Evolutionary conservation across 2,113 vertebrate genomes (phyloP).

Genomic region (Strix aluco): DNA sequence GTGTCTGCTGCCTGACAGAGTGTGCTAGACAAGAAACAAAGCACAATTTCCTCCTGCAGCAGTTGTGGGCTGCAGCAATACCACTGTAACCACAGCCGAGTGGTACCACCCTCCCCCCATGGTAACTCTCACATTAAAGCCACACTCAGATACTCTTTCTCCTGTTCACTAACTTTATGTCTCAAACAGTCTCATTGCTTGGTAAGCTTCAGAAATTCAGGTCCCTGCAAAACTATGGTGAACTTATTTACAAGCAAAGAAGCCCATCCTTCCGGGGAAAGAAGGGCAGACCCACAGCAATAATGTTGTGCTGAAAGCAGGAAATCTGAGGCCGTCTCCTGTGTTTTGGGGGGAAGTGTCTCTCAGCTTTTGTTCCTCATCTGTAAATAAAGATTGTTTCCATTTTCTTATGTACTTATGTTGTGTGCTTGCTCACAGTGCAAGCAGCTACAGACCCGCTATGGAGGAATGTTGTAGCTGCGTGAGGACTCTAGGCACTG

Average conservation of each 20-base stretch:
- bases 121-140: not conserved
- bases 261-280: not conserved
- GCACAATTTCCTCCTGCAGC: not conserved
- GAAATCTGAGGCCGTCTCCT: not conserved
- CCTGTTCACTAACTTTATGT: not conserved
- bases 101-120: not conserved
- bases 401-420: not conserved
- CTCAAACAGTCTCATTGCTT: not conserved
- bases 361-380: not conserved
- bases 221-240: not conserved
- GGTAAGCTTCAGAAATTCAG: not conserved
- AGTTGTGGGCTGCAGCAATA: not conserved
- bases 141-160: not conserved
- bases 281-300: not conserved
- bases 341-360: not conserved
- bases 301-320: not conserved
- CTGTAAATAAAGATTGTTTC: not conserved
- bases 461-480: not conserved
- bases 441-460: not conserved
- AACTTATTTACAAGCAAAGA: not conserved
- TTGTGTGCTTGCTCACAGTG: not conserved
- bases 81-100: not conserved
- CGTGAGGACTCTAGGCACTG: not conserved
- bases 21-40: not conserved
- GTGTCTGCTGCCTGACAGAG: not conserved